A percentile compares a stretch with the other conserved stretches of the same genome.
Conservation (phyloP, 2,113 vertebrate species). For the Colossoma macropomum region DNA sequence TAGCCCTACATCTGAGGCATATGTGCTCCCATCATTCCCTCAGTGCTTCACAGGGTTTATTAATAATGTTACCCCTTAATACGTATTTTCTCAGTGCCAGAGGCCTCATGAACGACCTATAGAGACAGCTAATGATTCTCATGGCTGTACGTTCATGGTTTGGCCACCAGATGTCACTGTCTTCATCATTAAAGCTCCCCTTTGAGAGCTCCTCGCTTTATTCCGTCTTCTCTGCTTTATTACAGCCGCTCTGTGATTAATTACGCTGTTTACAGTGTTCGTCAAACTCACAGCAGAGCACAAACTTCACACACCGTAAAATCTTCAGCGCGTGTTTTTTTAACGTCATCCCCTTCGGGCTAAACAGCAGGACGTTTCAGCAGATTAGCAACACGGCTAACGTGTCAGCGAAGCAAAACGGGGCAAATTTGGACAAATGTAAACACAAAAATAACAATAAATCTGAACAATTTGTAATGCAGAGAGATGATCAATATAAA, state of each 20-base stretch:
- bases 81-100: no score
- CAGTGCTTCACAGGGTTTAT: no score
- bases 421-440: no score
- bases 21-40: no score
- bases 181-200: slow-evolving; percentile 43
- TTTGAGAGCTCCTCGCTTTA: background rate
- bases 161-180: slow-evolving; percentile 69
- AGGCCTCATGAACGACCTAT: no score
- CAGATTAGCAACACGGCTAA: slow-evolving; percentile 18
- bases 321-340: background rate
- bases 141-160: background rate
- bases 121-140: no score
- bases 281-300: slow-evolving; percentile 19
- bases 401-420: background rate
- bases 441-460: no score
- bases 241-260: slow-evolving; percentile 17
- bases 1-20: no score
- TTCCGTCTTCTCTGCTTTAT: background rate
- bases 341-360: slow-evolving; percentile 21
- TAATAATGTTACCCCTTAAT: no score
- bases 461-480: no score
- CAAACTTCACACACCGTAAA: slow-evolving; percentile 46
- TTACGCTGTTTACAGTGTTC: slow-evolving; percentile 11
- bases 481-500: no score
- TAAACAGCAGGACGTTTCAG: slow-evolving; percentile 8